Evolutionary conservation across 2,888 invertebrate species (phyloP).

Genomic region (Acronicta leporina): DNA sequence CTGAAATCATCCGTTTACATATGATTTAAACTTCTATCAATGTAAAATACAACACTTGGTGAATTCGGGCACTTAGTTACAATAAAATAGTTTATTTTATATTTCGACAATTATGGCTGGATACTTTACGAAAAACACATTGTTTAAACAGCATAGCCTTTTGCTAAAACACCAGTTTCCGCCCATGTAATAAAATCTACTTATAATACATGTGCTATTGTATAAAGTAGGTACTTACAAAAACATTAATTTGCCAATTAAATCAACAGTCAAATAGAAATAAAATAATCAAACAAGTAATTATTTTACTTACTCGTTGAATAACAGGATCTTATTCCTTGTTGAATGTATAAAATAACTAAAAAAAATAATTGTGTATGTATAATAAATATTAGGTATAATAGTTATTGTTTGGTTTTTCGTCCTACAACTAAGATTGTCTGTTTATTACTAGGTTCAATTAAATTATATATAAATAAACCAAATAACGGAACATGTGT

Average conservation of each 20-base stretch:
- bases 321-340: not conserved
- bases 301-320: too few species aligned
- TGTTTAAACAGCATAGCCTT: constrained; percentile 67
- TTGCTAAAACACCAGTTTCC: constrained; percentile 21
- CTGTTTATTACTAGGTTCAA: constrained; percentile 48
- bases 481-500: not conserved
- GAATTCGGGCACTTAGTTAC: constrained; percentile 45
- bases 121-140: constrained; percentile 53
- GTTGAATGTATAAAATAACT: constrained; percentile 57
- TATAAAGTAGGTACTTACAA: too few species aligned
- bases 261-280: not conserved
- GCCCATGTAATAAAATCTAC: not conserved
- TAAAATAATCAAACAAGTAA: not conserved
- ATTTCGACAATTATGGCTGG: constrained; percentile 62
- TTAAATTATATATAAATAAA: constrained; percentile 31
- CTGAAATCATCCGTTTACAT: too few species aligned
- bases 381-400: constrained; percentile 66
- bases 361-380: constrained; percentile 60
- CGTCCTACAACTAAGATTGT: constrained; percentile 74
- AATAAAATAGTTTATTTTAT: constrained; percentile 42
- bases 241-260: too few species aligned
- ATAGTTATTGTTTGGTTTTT: constrained; percentile 78
- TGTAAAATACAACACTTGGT: constrained; percentile 1
- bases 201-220: too few species aligned
- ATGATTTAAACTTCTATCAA: too few species aligned